Evolutionary conservation across 2,797 vertebrate genomes (phyloP).

Genomic region (Pangasius sanitwongsei): DNA sequence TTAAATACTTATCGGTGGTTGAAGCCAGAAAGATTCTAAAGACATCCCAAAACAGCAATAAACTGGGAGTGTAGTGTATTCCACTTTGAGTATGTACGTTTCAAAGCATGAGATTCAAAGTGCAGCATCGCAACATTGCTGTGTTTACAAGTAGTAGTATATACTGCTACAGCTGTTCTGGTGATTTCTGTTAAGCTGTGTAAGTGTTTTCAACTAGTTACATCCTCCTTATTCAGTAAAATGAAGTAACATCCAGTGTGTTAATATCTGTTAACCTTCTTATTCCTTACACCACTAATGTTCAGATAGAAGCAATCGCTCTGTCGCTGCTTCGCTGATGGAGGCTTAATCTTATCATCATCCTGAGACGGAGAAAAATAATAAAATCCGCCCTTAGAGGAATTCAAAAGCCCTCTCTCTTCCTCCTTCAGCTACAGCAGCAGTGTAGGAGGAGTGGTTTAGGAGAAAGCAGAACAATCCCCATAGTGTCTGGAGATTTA

Average conservation of each 20-base stretch:
- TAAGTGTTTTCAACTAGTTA: not conserved
- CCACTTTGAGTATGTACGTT: not conserved
- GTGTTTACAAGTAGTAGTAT: not conserved
- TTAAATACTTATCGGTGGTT: not conserved
- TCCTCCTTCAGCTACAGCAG: conserved; percentile 18
- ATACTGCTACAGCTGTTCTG: not conserved
- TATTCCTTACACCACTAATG: conserved; percentile 37
- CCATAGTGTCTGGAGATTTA: not conserved
- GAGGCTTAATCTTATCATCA: conserved; percentile 33
- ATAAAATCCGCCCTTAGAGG: conserved; percentile 21
- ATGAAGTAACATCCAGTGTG: not conserved
- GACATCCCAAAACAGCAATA: not conserved
- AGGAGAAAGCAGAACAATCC: conserved; percentile 21
- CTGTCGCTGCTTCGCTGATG: conserved; percentile 50
- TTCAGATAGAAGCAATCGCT: conserved; percentile 66
- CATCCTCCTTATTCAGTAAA: not conserved
- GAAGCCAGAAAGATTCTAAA: not conserved
- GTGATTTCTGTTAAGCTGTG: not conserved
- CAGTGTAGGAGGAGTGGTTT: conserved; percentile 5
- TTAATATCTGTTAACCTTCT: conserved; percentile 32
- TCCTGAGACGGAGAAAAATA: conserved; percentile 35
- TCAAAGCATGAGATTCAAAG: not conserved
- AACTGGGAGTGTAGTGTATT: not conserved
- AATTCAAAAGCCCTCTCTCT: conserved; percentile 20
- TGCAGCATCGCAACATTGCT: not conserved